Evolutionary conservation across 2,888 invertebrate species (phyloP).

Genomic region (Cataglyphis rosenhaueri): DNA sequence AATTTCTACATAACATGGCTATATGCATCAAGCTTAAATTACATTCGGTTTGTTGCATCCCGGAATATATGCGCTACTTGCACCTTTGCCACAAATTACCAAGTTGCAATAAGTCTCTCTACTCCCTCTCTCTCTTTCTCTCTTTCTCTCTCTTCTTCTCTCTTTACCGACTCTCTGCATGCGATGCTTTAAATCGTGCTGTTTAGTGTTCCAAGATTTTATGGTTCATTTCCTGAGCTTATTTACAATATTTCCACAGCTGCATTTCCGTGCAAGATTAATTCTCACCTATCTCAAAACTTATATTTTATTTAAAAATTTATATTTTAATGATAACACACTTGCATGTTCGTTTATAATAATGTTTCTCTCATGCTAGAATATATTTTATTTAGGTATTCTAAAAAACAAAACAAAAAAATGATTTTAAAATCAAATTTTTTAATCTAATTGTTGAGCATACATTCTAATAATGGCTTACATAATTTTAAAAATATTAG

Average conservation of each 20-base stretch:
- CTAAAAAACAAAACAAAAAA: not conserved
- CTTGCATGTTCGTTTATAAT: not conserved
- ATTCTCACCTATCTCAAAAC: conserved; percentile 28
- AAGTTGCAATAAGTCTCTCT: conserved; percentile 45
- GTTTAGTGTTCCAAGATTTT: conserved; percentile 46
- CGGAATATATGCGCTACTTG: conserved; percentile 13
- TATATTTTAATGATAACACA: not conserved
- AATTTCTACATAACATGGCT: conserved; percentile 31
- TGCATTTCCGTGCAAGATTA: conserved; percentile 24
- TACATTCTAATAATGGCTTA: not conserved
- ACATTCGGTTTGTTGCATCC: conserved; percentile 23
- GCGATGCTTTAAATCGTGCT: conserved; percentile 43
- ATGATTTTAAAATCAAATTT: not conserved
- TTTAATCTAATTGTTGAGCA: not conserved
- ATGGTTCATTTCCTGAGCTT: conserved; percentile 33
- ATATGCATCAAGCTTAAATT: conserved; percentile 33
- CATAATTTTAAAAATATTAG: not conserved
- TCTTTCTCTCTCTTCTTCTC: not conserved
- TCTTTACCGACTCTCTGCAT: not conserved
- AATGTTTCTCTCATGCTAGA: not conserved
- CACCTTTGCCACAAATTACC: conserved; percentile 42
- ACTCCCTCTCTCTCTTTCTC: not conserved
- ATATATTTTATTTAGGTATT: not conserved
- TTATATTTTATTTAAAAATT: conserved; percentile 16
- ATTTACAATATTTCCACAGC: conserved; percentile 1